phyloP scores from a whole-genome alignment of 1,140 invertebrate genomes.

The Brachionus plicatilis region DNA sequence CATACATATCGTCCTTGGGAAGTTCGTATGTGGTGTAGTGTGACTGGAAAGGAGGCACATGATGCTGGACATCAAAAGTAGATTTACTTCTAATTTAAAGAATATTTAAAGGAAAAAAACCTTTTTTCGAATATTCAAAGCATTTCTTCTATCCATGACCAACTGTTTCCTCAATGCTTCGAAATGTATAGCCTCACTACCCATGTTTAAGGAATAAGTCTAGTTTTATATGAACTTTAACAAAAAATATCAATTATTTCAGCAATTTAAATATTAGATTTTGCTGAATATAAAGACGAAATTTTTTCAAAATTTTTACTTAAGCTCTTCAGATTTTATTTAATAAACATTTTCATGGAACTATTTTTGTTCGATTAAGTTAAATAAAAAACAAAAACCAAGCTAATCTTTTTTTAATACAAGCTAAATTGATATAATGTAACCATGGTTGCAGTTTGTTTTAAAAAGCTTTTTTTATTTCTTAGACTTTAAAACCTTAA shows the following conservation, averaged over 20 bases:
- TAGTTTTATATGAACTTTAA: not conserved
- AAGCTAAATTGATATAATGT: not conserved
- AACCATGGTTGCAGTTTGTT: not conserved
- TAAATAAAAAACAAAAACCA: not conserved
- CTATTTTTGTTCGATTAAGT: not conserved
- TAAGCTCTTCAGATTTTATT: not conserved
- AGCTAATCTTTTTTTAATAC: not conserved
- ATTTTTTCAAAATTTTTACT: not conserved
- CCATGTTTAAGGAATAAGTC: slow-evolving; percentile 9
- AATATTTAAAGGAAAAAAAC: not conserved
- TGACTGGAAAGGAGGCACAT: slow-evolving; percentile 28
- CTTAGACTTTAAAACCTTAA: slow-evolving; percentile 3
- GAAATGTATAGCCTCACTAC: slow-evolving; percentile 37
- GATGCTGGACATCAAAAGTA: not conserved
- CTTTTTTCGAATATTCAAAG: slow-evolving; percentile 1
- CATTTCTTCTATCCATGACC: slow-evolving; percentile 21
- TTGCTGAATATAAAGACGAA: not conserved
- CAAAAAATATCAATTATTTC: not conserved
- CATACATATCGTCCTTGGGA: slow-evolving; percentile 37
- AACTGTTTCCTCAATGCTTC: slow-evolving; percentile 34
- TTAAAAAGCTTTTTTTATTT: not conserved
- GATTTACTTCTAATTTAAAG: no score
- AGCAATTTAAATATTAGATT: not conserved
- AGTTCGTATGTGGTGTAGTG: slow-evolving; percentile 11
- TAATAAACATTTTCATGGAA: not conserved